Base-by-base conservation (phyloP, 2,888 invertebrate species). In the Stratiomys singularior region DNA sequence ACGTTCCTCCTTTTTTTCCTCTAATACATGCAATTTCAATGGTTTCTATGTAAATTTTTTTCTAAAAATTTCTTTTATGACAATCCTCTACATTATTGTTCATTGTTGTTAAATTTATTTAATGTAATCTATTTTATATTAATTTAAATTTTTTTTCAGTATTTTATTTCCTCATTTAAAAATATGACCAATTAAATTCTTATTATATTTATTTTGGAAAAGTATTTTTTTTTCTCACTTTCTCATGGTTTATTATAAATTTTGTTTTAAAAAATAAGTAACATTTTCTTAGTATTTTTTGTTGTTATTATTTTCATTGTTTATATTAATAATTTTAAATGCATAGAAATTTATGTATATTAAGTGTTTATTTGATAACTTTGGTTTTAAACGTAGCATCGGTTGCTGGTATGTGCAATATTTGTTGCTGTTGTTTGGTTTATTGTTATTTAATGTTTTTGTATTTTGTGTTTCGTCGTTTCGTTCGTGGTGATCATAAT, bases 261-360 rank as follows among this genome's bases (percentile, higher is more conserved):
- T 58, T 74, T 69, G 46, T 46, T 74, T 74, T 74, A 74, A 74
- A 74, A 74, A 74, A 74, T 74, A 74, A 58, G 7, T 74, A 74
- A 74, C 74, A 74, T 74, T 74, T 56, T 52, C 46, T 72, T 21
- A n/a, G 46, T 72, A 72, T 28, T 23, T 44, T 25, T 72, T 52
- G 52, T 72, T 28, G 3, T 56, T 72, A 47, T 47, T 47, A 23
- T 25, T 25, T 47, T 69, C n/a, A 47, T 69, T 47, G 25, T 69
- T 5, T n/a, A 37, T 18, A 18, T 66, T 44, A 7, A 47, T 69
- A 13, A 46, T 60, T 4, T 69, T 69, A 69, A 69, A 69, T 69
- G 69, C 69, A 46, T 69, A 69, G 69, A 30, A 69, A 47, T 46
- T 69, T 47, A 69, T 25, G 47, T 69, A 47, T 69, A 21, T 30